Base-by-base conservation (phyloP, 2,888 invertebrate species). In the Drosophila limbata region DNA sequence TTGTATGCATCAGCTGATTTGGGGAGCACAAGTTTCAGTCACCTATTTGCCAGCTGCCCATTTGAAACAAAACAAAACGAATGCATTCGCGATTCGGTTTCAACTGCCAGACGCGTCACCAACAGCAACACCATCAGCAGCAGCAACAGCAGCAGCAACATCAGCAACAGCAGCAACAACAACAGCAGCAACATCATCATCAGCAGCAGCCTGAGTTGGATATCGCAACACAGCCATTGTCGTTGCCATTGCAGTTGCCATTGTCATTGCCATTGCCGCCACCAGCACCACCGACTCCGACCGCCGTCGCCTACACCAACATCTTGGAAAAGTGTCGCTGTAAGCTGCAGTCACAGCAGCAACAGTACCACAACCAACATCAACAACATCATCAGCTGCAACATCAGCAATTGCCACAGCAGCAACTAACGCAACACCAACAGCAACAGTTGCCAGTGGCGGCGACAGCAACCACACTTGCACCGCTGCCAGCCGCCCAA, bases 81-180 rank as follows among this genome's bases (percentile, higher is more conserved):
- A 91, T 91, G 91, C 90, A 91, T 91, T 91, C 91, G 69, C 89
- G 90, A 79, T 80, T 89, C 72, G 74, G 79, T 73, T 91, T 89
- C 69, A 89, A 91, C 62, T 85, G 88, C 75, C 90, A 90, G 70
- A 72, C 84, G 78, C 85, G 89, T 63, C 83, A 77, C 59, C 88
- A 86, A 62, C 85, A 82, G 60, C 87, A 79, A 56, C 88, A 88
- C 8, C 89, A 88, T 25, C 81, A 69, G 39, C 82, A 69, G 15
- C 64, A 70, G 9, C 87, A 69, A 3, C 82, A 69, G 4, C 81
- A 67, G 0, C 88, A 83, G n/a, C 85, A 77, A 1, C 69, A 76
- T 15, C 87, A 83, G 31, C 77, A 83, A 25, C 77, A 60, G 45
- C 62, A 82, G 19, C 71, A 45, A 0, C 65, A 45, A 0, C 65